These are phyloP conservation scores for Choreutis nemorana DNA, from an alignment of 2,888 invertebrate genomes.

Conservation along the genomic window DNA sequence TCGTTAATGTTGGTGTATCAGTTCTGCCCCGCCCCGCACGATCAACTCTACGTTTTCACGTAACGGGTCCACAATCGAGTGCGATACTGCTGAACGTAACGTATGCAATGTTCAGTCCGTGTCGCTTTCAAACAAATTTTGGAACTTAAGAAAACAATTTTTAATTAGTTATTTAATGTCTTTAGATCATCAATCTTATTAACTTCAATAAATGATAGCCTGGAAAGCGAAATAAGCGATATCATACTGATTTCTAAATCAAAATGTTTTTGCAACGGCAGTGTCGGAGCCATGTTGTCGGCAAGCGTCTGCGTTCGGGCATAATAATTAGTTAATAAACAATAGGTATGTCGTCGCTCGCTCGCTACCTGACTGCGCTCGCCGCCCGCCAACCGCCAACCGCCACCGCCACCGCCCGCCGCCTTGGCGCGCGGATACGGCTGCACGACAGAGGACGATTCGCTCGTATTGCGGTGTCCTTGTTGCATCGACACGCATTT, in stretches of 20 bases:
- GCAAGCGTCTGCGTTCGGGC: conserved; percentile 50
- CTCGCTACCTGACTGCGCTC: conserved; percentile 61
- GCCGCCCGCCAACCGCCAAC: conserved; percentile 10
- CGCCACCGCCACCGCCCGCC: no score
- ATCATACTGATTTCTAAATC: no score
- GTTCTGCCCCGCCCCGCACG: conserved; percentile 54
- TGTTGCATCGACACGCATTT: conserved; percentile 33
- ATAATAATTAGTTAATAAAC: conserved; percentile 64
- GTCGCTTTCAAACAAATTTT: no score
- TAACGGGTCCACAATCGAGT: conserved; percentile 67
- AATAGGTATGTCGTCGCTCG: conserved; percentile 60
- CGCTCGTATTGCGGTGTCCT: conserved; percentile 55
- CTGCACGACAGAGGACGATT: conserved; percentile 55
- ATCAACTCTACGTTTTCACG: conserved; percentile 61
- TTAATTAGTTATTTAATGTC: no score
- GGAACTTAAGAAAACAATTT: no score
- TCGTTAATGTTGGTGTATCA: no score
- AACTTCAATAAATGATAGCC: no score
- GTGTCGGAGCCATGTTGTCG: conserved; percentile 26
- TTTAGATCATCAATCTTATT: no score
- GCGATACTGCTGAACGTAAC: conserved; percentile 56
- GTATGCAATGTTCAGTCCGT: conserved; percentile 29
- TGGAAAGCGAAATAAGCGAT: no score
- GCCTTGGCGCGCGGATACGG: no score
- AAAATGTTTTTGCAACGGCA: conserved; percentile 52